phyloP scores from a whole-genome alignment of 1,140 invertebrate genomes.

The Drosophila ogumai region DNA sequence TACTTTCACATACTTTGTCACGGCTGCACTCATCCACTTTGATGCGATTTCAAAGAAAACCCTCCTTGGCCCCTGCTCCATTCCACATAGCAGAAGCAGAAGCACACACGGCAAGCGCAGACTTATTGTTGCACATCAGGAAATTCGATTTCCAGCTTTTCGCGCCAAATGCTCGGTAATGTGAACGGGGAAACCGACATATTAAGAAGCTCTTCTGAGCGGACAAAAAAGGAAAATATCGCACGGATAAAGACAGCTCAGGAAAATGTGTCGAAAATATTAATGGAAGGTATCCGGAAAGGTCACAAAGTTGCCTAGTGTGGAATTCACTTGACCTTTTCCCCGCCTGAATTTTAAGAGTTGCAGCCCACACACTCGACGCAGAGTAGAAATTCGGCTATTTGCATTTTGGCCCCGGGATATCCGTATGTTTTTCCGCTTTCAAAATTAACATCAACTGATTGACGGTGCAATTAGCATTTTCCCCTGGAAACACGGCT shows the following conservation, averaged over 20 bases:
- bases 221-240: not conserved
- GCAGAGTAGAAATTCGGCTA: not conserved
- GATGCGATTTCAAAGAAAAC: slow-evolving; percentile 3
- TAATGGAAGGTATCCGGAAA: not conserved
- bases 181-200: slow-evolving; percentile 26
- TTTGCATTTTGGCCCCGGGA: slow-evolving; percentile 5
- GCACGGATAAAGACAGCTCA: too few species aligned
- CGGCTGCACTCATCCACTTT: slow-evolving; percentile 2
- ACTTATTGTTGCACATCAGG: slow-evolving; percentile 31
- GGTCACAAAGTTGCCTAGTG: not conserved
- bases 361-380: not conserved
- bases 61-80: too few species aligned
- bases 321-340: slow-evolving; percentile 18
- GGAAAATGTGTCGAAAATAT: not conserved
- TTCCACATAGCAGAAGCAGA: slow-evolving; percentile 10
- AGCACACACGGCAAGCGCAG: slow-evolving; percentile 1
- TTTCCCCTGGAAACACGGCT: slow-evolving; percentile 32
- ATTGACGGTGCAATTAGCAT: slow-evolving; percentile 40
- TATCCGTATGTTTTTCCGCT: not conserved
- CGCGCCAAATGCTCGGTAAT: slow-evolving; percentile 75
- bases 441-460: slow-evolving; percentile 24
- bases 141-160: slow-evolving; percentile 50
- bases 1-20: slow-evolving; percentile 20
- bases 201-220: slow-evolving; percentile 15
- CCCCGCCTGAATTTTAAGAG: slow-evolving; percentile 12